Evolutionary conservation across 2,888 invertebrate genomes (phyloP).

Genomic region (Ectobius pallidus): DNA sequence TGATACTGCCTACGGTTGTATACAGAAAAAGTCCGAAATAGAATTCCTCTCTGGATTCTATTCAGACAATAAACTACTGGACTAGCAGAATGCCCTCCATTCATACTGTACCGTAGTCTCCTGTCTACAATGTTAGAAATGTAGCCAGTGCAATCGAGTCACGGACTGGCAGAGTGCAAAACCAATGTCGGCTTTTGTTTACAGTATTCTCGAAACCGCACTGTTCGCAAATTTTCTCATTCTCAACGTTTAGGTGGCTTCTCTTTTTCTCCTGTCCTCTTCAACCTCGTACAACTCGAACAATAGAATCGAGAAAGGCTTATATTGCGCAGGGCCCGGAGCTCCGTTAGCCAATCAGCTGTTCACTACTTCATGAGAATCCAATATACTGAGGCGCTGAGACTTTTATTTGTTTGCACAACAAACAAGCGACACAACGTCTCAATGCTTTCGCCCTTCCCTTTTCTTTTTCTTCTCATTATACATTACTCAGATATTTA

Average conservation of each 20-base stretch:
- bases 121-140: neutral
- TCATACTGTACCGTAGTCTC: neutral
- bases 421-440: slow-evolving; percentile 7
- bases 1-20: too few relatives aligned
- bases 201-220: slow-evolving; percentile 20
- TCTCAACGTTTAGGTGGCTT: neutral
- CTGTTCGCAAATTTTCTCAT: slow-evolving; percentile 18
- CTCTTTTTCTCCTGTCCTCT: neutral
- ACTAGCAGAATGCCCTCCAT: neutral
- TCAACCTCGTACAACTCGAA: neutral
- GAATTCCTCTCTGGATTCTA: too few relatives aligned
- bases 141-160: neutral
- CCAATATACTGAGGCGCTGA: slow-evolving; percentile 21
- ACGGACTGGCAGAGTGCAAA: neutral
- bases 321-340: neutral
- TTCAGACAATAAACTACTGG: neutral
- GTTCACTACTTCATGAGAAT: neutral
- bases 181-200: slow-evolving; percentile 17
- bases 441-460: neutral
- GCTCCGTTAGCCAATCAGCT: slow-evolving; percentile 1
- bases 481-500: too few relatives aligned
- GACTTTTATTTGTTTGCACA: slow-evolving; percentile 11
- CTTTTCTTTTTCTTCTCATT: neutral
- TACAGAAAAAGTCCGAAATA: too few relatives aligned
- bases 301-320: slow-evolving; percentile 3